Conservation (phyloP, 2,113 vertebrate genomes). For the Heteronetta atricapilla region DNA sequence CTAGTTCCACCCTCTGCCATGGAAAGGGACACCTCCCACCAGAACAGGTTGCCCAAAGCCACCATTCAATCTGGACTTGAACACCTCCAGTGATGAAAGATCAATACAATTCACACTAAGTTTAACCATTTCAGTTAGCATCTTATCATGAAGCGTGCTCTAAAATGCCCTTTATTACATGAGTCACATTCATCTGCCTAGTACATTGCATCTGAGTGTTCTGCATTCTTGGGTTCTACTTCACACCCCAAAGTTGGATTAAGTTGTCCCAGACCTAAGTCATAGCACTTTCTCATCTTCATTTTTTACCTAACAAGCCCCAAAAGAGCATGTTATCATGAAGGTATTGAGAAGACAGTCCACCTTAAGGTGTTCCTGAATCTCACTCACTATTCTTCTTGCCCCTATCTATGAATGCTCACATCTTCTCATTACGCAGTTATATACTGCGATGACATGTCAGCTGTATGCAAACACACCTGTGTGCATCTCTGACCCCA, state of each 20-base stretch:
- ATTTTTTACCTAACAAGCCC: neutral
- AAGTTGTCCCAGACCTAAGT: neutral
- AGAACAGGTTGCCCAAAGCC: too few species aligned
- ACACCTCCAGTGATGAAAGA: too few species aligned
- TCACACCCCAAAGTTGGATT: neutral
- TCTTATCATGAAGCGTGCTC: neutral
- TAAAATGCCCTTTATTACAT: neutral
- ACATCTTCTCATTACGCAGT: neutral
- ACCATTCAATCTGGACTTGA: too few species aligned
- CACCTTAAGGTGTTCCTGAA: neutral
- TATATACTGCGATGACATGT: neutral
- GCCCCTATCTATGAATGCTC: neutral
- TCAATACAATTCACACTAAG: too few species aligned
- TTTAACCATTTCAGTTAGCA: too few species aligned
- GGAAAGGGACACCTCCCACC: too few species aligned
- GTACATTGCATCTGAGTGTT: neutral
- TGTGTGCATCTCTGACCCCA: neutral
- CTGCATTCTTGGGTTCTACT: neutral
- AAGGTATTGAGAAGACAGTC: neutral
- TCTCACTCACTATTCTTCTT: neutral
- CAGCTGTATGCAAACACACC: neutral
- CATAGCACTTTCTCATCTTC: neutral
- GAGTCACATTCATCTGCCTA: neutral
- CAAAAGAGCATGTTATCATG: too few species aligned
- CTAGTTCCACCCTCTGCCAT: too few species aligned